A percentile compares a stretch with the other conserved stretches of the same genome.
These are phyloP conservation scores for Drosophila tanythrix DNA, from an alignment of 2,888 invertebrate genomes.

Conservation along the genomic window DNA sequence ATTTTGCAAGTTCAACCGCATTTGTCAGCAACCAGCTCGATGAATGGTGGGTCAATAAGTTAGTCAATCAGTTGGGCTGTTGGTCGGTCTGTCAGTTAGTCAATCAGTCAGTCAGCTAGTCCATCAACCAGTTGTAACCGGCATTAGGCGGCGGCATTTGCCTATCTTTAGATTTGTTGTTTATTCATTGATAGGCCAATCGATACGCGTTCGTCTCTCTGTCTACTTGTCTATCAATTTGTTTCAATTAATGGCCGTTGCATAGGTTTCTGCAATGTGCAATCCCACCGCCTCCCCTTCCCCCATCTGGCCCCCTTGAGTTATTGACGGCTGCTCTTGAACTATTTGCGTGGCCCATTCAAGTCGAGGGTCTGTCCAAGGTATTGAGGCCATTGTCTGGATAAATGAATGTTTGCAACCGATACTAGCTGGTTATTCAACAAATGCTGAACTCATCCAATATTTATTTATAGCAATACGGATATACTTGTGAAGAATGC, in stretches of 20 bases:
- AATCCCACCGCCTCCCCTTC: background rate
- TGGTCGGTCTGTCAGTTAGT: background rate
- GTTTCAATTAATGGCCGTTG: slow-evolving; percentile 74
- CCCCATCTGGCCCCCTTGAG: slow-evolving; percentile 19
- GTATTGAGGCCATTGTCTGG: slow-evolving; percentile 26
- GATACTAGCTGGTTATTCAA: slow-evolving; percentile 34
- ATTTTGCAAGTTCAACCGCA: slow-evolving; percentile 45
- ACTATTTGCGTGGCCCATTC: slow-evolving; percentile 48
- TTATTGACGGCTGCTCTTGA: slow-evolving; percentile 73
- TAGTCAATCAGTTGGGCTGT: slow-evolving; percentile 2
- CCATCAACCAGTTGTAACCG: slow-evolving; percentile 68
- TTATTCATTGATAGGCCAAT: slow-evolving; percentile 66
- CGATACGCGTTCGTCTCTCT: slow-evolving; percentile 59
- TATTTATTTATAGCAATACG: slow-evolving; percentile 85
- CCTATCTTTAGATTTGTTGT: slow-evolving; percentile 52
- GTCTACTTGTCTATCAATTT: slow-evolving; percentile 64
- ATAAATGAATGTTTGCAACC: slow-evolving; percentile 28
- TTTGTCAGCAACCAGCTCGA: slow-evolving; percentile 49
- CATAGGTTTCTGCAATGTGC: slow-evolving; percentile 55
- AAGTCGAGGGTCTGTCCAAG: slow-evolving; percentile 21
- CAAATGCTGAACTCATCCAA: slow-evolving; percentile 4
- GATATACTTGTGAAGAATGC: slow-evolving; percentile 83
- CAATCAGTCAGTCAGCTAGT: background rate
- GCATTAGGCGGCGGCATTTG: slow-evolving; percentile 47
- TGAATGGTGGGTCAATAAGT: slow-evolving; percentile 41